Conservation (phyloP, 2,888 invertebrate genomes). For the Leptopilina syphax region DNA sequence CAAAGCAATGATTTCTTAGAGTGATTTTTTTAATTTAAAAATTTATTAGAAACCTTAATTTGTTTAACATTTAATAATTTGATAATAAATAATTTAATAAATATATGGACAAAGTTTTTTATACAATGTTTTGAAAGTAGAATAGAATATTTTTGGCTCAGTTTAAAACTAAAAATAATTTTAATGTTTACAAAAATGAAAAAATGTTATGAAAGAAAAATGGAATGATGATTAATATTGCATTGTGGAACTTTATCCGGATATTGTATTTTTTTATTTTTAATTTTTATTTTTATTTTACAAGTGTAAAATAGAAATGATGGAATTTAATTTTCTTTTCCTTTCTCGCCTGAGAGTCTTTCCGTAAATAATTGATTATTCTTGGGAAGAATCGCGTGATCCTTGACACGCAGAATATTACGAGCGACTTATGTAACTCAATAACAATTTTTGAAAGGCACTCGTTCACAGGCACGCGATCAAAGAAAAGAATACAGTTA, state of each 20-base stretch:
- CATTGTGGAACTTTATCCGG: background rate
- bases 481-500: slow-evolving; percentile 43
- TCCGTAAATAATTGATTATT: slow-evolving; percentile 13
- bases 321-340: slow-evolving; percentile 23
- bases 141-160: too few species aligned
- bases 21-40: too few species aligned
- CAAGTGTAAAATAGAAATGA: background rate
- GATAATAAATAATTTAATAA: too few species aligned
- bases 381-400: slow-evolving; percentile 31
- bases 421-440: slow-evolving; percentile 34
- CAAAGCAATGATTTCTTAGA: too few species aligned
- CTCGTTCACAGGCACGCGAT: slow-evolving; percentile 18
- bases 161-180: too few species aligned
- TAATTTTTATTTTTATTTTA: too few species aligned
- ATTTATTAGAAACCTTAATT: too few species aligned
- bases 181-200: too few species aligned
- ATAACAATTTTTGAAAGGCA: slow-evolving; percentile 50
- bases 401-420: slow-evolving; percentile 37
- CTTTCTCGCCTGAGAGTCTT: background rate
- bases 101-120: too few species aligned
- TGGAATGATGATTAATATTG: background rate
- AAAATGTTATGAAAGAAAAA: too few species aligned
- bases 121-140: too few species aligned
- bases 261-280: background rate
- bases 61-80: too few species aligned